Conservation (phyloP, 2,113 vertebrate genomes). For the Loxodonta africana region DNA sequence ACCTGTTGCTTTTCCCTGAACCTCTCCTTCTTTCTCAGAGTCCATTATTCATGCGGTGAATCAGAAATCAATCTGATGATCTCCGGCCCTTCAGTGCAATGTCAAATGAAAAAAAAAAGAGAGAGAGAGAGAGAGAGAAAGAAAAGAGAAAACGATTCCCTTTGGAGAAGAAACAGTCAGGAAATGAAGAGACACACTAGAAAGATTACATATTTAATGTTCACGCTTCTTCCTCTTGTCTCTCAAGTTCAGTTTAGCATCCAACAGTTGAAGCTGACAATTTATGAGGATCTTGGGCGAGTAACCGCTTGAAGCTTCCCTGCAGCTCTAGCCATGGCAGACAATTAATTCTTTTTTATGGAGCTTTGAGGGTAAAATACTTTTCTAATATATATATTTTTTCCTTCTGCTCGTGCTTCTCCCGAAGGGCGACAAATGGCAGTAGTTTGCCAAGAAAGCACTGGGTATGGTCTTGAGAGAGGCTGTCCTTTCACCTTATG, state of each 20-base stretch:
- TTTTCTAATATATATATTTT: conserved; percentile 68
- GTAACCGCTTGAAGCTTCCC: conserved; percentile 60
- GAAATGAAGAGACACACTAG: conserved; percentile 64
- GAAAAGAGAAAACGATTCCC: neutral
- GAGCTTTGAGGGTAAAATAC: conserved; percentile 74
- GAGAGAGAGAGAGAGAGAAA: no score
- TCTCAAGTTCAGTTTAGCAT: conserved; percentile 59
- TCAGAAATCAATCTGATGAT: neutral
- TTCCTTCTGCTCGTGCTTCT: conserved; percentile 67
- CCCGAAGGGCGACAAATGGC: conserved; percentile 58
- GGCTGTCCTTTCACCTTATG: neutral
- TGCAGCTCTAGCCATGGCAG: conserved; percentile 46
- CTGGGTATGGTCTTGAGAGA: conserved; percentile 18
- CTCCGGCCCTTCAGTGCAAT: neutral
- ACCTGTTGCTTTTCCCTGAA: neutral
- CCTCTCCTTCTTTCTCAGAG: neutral
- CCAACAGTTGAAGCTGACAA: neutral
- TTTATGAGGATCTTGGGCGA: conserved; percentile 68
- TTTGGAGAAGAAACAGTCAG: conserved; percentile 32
- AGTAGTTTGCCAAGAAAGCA: conserved; percentile 39
- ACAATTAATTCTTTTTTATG: conserved; percentile 21
- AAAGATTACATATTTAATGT: conserved; percentile 71
- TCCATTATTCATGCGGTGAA: neutral
- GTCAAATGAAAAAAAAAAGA: neutral
- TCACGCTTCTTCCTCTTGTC: conserved; percentile 52